Evolutionary conservation across 2,888 invertebrate species (phyloP).

Genomic region (Nomada lathburiana): DNA sequence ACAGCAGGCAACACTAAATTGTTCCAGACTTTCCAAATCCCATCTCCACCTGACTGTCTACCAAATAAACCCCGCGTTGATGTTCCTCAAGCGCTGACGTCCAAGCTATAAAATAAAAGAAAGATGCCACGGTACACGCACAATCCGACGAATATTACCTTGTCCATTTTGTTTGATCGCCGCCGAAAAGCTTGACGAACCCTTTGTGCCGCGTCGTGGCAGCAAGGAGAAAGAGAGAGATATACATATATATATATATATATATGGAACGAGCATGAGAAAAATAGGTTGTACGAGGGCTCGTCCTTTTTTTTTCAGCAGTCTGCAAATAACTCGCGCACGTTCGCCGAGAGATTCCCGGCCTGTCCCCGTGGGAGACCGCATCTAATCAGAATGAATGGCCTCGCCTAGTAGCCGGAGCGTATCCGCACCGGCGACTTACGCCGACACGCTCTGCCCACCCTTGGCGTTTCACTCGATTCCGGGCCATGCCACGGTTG

Average conservation of each 20-base stretch:
- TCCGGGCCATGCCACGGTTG: constrained; percentile 70
- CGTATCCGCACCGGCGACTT: constrained; percentile 77
- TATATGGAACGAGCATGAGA: background rate
- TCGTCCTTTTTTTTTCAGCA: constrained; percentile 50
- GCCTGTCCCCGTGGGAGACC: constrained; percentile 77
- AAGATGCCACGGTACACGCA: constrained; percentile 22
- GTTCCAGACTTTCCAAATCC: constrained; percentile 11
- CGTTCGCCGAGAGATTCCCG: constrained; percentile 71
- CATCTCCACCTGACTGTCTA: background rate
- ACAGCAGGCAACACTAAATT: background rate
- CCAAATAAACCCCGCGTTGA: constrained; percentile 19
- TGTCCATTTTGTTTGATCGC: constrained; percentile 56
- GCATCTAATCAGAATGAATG: constrained; percentile 82
- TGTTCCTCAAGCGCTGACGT: background rate
- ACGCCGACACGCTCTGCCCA: constrained; percentile 59
- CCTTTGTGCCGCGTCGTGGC: constrained; percentile 30
- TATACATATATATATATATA: too few species aligned
- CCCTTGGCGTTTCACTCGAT: constrained; percentile 59
- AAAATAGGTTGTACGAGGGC: constrained; percentile 20
- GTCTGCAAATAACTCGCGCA: constrained; percentile 67
- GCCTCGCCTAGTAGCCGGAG: constrained; percentile 74
- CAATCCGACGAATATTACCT: constrained; percentile 51
- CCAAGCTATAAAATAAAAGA: background rate
- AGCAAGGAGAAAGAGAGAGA: background rate
- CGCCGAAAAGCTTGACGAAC: constrained; percentile 40